Conservation (phyloP, 1,140 invertebrate genomes). For the Rhopalosiphum maidis region DNA sequence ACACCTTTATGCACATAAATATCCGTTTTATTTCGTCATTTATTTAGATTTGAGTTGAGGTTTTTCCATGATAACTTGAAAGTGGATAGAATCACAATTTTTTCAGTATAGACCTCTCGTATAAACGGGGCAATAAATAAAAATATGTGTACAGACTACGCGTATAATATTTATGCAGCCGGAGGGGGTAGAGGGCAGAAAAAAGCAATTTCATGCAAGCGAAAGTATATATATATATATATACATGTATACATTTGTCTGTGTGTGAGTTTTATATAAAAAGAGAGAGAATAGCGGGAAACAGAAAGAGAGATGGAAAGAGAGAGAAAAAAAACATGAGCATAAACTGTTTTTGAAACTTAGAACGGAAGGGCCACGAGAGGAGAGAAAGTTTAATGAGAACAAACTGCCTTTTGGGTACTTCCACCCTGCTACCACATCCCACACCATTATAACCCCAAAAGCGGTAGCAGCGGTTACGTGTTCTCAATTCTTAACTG, state of each 20-base stretch:
- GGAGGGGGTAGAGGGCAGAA: constrained; percentile 23
- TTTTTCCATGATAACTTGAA: constrained; percentile 17
- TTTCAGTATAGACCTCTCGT: neutral
- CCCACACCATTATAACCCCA: constrained; percentile 8
- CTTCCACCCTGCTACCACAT: constrained; percentile 16
- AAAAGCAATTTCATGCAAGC: constrained; percentile 57
- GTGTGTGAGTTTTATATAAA: constrained; percentile 2
- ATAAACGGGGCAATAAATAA: constrained; percentile 56
- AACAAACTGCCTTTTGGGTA: constrained; percentile 56
- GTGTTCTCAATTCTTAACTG: constrained; percentile 54
- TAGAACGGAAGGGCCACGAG: neutral
- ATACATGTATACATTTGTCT: constrained; percentile 11
- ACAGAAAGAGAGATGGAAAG: neutral
- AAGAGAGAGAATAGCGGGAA: neutral
- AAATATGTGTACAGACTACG: constrained; percentile 26
- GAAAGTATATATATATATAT: constrained; percentile 40
- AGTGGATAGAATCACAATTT: neutral
- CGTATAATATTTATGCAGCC: constrained; percentile 54
- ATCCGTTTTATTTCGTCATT: constrained; percentile 45
- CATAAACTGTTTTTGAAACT: constrained; percentile 54
- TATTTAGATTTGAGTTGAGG: constrained; percentile 42
- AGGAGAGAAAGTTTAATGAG: constrained; percentile 54
- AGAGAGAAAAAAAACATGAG: constrained; percentile 18
- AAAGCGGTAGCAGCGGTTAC: constrained; percentile 55
- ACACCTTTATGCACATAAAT: constrained; percentile 45